phyloP scores from a whole-genome alignment of 2,797 vertebrate genomes.

The Lepilemur septentrionalis region DNA sequence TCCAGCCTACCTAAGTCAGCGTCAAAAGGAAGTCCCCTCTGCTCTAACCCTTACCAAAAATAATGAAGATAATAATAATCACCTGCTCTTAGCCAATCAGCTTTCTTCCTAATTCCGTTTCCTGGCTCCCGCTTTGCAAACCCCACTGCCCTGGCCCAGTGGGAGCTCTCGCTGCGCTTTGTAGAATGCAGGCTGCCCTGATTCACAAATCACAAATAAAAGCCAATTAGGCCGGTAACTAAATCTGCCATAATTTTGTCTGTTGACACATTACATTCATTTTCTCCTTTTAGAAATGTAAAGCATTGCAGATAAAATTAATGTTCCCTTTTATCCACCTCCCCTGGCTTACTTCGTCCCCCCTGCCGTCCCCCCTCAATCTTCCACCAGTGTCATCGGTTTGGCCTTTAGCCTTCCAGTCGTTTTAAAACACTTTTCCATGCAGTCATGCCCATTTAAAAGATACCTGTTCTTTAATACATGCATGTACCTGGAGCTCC shows the following conservation, averaged over 20 bases:
- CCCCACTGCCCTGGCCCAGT: neutral
- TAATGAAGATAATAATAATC: neutral
- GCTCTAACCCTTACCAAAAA: neutral
- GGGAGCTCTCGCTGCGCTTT: too few relatives aligned
- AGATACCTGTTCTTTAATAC: neutral
- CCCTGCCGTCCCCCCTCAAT: neutral
- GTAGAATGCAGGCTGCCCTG: neutral
- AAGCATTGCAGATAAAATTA: neutral
- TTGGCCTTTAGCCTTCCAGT: neutral
- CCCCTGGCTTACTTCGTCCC: neutral
- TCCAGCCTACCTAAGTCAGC: neutral
- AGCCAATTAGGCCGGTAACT: too few relatives aligned
- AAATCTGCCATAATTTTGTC: neutral
- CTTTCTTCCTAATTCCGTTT: too few relatives aligned
- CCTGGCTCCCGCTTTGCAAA: neutral
- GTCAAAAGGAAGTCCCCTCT: neutral
- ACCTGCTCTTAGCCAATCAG: too few relatives aligned
- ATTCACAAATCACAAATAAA: neutral
- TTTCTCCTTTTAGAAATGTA: neutral
- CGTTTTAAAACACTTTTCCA: neutral
- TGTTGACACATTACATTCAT: neutral
- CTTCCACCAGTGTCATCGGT: accelerated
- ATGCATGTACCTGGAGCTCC: neutral
- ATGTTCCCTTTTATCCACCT: neutral
- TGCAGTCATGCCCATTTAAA: neutral